Conservation (phyloP, 2,888 invertebrate species). For the Biston betularia region DNA sequence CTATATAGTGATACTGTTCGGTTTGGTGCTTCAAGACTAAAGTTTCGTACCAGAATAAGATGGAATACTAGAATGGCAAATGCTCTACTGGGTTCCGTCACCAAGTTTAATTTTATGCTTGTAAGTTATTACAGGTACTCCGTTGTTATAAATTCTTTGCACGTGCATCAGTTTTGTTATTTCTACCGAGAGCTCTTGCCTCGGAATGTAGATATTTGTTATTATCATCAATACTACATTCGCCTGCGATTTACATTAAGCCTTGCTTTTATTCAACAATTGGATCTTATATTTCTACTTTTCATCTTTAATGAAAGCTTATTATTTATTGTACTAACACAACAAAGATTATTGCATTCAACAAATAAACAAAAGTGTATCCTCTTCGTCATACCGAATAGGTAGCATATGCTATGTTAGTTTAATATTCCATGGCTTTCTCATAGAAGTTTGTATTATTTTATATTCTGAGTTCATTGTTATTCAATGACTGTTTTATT, state of each 20-base stretch:
- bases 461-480: constrained; percentile 2
- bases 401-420: neutral
- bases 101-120: neutral
- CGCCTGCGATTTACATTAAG: neutral
- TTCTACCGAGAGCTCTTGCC: neutral
- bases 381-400: neutral
- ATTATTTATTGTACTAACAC: too few relatives aligned
- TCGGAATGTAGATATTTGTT: neutral
- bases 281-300: neutral
- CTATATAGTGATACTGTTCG: too few relatives aligned
- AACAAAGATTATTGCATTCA: neutral
- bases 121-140: neutral
- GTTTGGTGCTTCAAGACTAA: too few relatives aligned
- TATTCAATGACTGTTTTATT: constrained; percentile 6
- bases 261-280: neutral
- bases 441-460: neutral
- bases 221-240: neutral
- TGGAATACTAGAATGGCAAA: neutral
- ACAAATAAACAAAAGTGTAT: neutral
- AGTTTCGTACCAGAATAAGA: neutral
- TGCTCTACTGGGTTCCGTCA: neutral
- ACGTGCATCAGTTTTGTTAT: neutral
- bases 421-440: neutral
- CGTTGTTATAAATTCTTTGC: neutral
- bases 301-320: neutral